These are phyloP conservation scores for Dendrolimus houi DNA, from an alignment of 2,888 invertebrate species.

Conservation along the genomic window DNA sequence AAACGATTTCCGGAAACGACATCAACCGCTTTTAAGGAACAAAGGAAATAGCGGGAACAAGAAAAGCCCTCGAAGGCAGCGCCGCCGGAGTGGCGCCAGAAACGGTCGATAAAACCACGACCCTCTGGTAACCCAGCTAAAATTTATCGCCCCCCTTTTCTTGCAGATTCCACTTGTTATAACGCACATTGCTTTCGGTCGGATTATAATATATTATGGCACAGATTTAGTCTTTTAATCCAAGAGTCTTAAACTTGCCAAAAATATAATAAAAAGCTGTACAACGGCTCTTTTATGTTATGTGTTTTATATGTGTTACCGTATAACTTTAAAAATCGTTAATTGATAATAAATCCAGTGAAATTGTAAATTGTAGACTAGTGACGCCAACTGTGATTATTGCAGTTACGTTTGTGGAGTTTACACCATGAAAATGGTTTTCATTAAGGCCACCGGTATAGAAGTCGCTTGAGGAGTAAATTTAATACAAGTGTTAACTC, in stretches of 20 bases:
- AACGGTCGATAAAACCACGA: slow-evolving; percentile 39
- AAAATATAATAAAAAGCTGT: background rate
- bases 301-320: background rate
- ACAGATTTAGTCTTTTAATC: background rate
- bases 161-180: background rate
- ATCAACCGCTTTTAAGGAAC: background rate
- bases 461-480: too few species aligned
- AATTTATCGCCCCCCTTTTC: slow-evolving; percentile 5
- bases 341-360: too few species aligned
- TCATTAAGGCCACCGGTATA: too few species aligned
- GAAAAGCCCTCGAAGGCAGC: slow-evolving; percentile 13
- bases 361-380: too few species aligned
- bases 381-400: too few species aligned
- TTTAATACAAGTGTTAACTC: too few species aligned
- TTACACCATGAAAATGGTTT: too few species aligned
- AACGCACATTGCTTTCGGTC: background rate
- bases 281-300: background rate
- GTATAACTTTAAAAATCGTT: too few species aligned
- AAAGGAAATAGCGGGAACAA: slow-evolving; percentile 1
- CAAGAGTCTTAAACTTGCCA: background rate
- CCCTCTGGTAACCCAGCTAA: slow-evolving; percentile 19
- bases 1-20: too few species aligned
- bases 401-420: too few species aligned
- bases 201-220: slow-evolving; percentile 1
- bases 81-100: slow-evolving; percentile 38